phyloP scores from a whole-genome alignment of 2,888 invertebrate species.

The Chloromyia formosa region DNA sequence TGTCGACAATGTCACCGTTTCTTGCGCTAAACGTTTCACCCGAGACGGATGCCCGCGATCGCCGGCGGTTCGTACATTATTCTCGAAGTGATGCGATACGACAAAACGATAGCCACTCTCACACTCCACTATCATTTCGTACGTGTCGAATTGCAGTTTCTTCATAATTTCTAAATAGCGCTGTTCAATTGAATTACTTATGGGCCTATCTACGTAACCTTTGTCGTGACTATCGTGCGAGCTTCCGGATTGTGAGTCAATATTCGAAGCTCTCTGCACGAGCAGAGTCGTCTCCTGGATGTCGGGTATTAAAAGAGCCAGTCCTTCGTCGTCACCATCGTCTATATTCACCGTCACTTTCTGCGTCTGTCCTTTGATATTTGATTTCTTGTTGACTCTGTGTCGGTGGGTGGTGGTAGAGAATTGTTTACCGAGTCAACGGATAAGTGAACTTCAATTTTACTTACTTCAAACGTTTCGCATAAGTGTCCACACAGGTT shows the following conservation, averaged over 20 bases:
- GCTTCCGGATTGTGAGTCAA: constrained; percentile 58
- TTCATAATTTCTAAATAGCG: constrained; percentile 89
- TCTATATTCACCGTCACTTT: constrained; percentile 66
- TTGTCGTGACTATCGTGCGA: constrained; percentile 51
- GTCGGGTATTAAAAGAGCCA: constrained; percentile 88
- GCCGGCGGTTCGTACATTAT: constrained; percentile 84
- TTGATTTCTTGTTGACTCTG: constrained; percentile 73
- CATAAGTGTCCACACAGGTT: constrained; percentile 90
- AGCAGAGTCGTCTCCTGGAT: constrained; percentile 72
- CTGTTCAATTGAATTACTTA: constrained; percentile 72
- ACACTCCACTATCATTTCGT: constrained; percentile 87
- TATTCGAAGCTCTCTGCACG: constrained; percentile 61
- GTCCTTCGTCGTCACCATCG: constrained; percentile 87
- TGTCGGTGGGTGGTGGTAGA: no score
- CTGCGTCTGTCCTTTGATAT: constrained; percentile 63
- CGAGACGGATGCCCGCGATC: constrained; percentile 87
- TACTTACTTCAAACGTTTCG: constrained; percentile 79
- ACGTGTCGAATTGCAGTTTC: constrained; percentile 89
- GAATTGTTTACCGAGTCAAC: neutral
- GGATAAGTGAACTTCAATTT: neutral
- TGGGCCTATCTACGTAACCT: constrained; percentile 63
- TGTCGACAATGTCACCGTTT: constrained; percentile 92
- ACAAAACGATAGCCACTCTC: constrained; percentile 82
- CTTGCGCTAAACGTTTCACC: constrained; percentile 92
- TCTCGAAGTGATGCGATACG: constrained; percentile 89